phyloP scores from a whole-genome alignment of 2,888 invertebrate species.

The Drosophila parthenogenetica region DNA sequence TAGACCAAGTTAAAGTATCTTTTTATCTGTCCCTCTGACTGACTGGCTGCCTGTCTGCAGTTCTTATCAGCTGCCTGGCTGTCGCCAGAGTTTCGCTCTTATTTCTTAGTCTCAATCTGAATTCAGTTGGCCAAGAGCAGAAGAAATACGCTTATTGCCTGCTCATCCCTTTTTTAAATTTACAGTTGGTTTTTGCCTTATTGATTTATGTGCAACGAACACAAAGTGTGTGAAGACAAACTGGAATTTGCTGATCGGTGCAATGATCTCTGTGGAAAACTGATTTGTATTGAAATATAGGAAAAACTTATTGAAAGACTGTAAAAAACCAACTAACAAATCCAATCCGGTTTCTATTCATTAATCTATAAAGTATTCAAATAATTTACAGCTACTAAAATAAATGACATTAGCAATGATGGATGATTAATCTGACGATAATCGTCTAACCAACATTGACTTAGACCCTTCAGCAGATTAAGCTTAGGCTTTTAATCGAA shows the following conservation, averaged over 20 bases:
- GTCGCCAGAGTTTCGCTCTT: conserved; percentile 17
- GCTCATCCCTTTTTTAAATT: conserved; percentile 28
- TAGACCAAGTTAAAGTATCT: conserved; percentile 32
- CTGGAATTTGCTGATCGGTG: conserved; percentile 4
- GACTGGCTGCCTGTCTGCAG: conserved; percentile 3
- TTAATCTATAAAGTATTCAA: background rate
- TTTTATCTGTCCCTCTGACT: conserved; percentile 20
- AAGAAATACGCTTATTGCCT: conserved; percentile 42
- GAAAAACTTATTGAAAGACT: no score
- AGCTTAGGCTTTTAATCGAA: conserved; percentile 3
- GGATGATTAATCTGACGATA: conserved; percentile 8
- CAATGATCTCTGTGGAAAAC: background rate
- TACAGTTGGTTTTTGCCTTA: conserved; percentile 43
- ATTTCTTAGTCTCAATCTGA: conserved; percentile 1
- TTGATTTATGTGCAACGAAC: conserved; percentile 48
- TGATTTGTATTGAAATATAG: no score
- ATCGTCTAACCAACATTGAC: conserved; percentile 6
- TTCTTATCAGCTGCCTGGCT: conserved; percentile 37
- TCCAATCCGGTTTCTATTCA: background rate
- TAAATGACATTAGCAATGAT: background rate
- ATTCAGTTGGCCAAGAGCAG: conserved; percentile 13
- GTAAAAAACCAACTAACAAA: background rate
- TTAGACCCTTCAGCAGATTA: background rate
- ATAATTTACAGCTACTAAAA: background rate
- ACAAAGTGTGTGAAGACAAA: conserved; percentile 30